Base-by-base conservation (phyloP, 1,140 invertebrate species). In the Drosophila tani region DNA sequence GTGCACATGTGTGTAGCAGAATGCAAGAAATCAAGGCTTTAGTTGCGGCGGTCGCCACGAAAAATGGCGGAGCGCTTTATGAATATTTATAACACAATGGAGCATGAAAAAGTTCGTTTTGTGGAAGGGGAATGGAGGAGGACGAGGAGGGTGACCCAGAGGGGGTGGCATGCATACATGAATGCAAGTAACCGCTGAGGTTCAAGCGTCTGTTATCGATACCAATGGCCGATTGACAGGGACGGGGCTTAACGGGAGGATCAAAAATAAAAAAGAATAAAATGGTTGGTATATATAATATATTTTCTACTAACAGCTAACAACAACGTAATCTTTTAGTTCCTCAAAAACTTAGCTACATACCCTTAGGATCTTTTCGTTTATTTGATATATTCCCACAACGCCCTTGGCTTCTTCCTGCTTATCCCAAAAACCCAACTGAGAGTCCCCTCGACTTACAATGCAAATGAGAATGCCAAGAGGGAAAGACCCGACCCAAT, bases 81-180 rank as follows among this genome's bases (percentile, higher is more conserved):
- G 83, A 86, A 86, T 86, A 87, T 86, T 86, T 86, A 86, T 87
- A 86, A 87, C 83, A 82, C 79, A 86, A 86, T 86, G 83, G 75
- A 87, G 83, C 79, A 86, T 87, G 64, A 82, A 86, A 87, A 86
- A 87, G 66, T 87, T 87, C 17, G 50, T 58, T 86, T 76, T 77
- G 62, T 75, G 49, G 51, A 62, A 66, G 53, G 56, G 49, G 29
- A 12, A 17, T 57, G 40, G 21, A 29, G 47, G 35, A 7, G 27
- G 38, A 38, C 11, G 14, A 14, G 32, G 38, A 40, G 29, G 14
- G 7, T 17, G 21, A 27, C 41, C 51, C 51, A 47, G 21, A 8
- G 17, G 41, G 47, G 19, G 45, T n/a, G 41, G 59, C 24, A 2
- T 49, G 38, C 32, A 66, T 73, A 50, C 56, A 68, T 79, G 66